Evolutionary conservation across 2,888 invertebrate species (phyloP).

Genomic region (Drosophila meridiana): DNA sequence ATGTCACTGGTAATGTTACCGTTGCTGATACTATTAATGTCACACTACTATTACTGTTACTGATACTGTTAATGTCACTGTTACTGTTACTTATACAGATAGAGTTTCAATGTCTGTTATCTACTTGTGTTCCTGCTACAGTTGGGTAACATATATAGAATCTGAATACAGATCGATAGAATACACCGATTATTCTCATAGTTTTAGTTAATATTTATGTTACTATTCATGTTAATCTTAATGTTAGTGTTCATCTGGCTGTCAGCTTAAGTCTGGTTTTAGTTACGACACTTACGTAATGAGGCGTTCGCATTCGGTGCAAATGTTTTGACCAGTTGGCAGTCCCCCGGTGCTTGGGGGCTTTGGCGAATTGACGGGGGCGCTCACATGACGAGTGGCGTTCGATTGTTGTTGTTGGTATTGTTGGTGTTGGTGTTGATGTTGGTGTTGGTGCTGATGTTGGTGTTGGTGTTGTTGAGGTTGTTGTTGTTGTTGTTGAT

Average conservation of each 20-base stretch:
- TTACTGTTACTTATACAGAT: too few species aligned
- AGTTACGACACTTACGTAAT: constrained; percentile 94
- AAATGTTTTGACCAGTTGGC: constrained; percentile 96
- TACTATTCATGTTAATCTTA: neutral
- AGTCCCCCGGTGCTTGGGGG: constrained; percentile 90
- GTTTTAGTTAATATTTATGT: neutral
- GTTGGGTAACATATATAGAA: too few species aligned
- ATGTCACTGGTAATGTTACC: too few species aligned
- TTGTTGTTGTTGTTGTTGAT: constrained; percentile 55
- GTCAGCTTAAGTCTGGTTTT: neutral
- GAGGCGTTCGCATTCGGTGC: constrained; percentile 98
- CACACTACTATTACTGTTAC: too few species aligned
- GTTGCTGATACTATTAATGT: neutral
- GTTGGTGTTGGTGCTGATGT: constrained; percentile 61
- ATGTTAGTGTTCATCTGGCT: neutral
- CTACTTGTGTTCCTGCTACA: too few species aligned
- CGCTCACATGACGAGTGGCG: constrained; percentile 88
- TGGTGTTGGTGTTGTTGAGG: constrained; percentile 60
- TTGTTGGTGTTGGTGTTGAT: constrained; percentile 64
- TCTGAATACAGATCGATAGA: neutral
- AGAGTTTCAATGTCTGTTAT: too few species aligned
- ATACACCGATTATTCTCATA: neutral
- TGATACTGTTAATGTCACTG: constrained; percentile 7
- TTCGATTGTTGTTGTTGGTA: constrained; percentile 74
- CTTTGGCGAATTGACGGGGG: constrained; percentile 90